Percentiles rank a stretch among this genome's conserved stretches.
Evolutionary conservation across 1,140 invertebrate genomes (phyloP).

Genomic region (Ceratosolen fusciceps): DNA sequence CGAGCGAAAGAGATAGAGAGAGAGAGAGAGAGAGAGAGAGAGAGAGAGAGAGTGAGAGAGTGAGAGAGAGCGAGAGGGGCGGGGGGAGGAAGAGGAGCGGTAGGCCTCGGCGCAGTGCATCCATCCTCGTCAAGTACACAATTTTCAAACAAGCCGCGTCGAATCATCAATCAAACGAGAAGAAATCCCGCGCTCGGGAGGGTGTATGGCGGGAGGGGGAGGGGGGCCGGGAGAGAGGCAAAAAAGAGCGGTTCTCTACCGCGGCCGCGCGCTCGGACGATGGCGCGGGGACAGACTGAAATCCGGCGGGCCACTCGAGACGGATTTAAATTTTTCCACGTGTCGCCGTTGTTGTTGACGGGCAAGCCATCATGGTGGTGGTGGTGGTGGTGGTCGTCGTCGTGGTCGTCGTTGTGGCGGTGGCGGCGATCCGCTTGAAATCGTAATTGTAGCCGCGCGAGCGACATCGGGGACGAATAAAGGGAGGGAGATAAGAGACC

Average conservation of each 20-base stretch:
- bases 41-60: no score
- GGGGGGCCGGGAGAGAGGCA: no score
- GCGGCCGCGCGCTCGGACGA: background rate
- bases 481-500: constrained; percentile 31
- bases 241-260: constrained; percentile 20
- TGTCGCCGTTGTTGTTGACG: background rate
- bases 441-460: constrained; percentile 37
- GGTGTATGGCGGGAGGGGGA: no score
- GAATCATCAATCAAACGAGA: constrained; percentile 47
- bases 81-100: background rate
- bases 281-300: background rate
- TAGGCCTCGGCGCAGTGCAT: constrained; percentile 6
- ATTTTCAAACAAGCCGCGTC: constrained; percentile 28
- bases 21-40: no score
- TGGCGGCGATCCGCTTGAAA: constrained; percentile 21
- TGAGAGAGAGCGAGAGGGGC: no score
- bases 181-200: background rate
- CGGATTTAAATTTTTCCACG: constrained; percentile 42
- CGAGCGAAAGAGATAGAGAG: no score
- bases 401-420: background rate
- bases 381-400: no score
- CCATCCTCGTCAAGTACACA: constrained; percentile 18
- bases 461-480: constrained; percentile 1
- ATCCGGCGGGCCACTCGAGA: background rate
- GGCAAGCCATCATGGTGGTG: no score